phyloP scores from a whole-genome alignment of 2,113 vertebrate genomes.

The Vidua macroura region DNA sequence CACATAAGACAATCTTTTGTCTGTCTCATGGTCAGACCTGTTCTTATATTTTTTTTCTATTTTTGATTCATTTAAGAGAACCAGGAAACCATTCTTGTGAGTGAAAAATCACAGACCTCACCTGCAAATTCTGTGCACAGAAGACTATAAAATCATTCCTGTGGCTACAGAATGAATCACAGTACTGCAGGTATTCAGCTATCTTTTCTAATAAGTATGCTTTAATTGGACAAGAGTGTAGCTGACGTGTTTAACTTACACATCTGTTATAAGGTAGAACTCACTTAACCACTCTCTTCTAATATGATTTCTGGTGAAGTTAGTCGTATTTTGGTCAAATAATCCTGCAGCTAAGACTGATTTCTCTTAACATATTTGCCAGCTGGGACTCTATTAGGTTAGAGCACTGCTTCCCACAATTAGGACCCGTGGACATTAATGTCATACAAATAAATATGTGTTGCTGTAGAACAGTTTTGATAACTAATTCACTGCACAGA shows the following conservation, averaged over 20 bases:
- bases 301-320: background rate
- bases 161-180: background rate
- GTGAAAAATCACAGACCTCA: background rate
- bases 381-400: conserved; percentile 28
- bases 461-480: background rate
- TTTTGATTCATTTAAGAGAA: background rate
- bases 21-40: background rate
- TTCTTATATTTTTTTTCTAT: background rate
- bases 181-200: background rate
- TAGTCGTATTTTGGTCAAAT: conserved; percentile 1
- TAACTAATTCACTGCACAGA: conserved; percentile 6
- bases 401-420: background rate
- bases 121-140: background rate
- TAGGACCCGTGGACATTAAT: background rate
- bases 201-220: background rate
- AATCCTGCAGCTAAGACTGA: background rate
- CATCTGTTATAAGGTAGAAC: background rate
- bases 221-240: conserved; percentile 7
- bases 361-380: background rate
- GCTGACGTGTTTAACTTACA: background rate
- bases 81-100: background rate
- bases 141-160: background rate
- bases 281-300: background rate
- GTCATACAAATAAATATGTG: background rate
- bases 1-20: background rate